phyloP scores from a whole-genome alignment of 2,888 invertebrate genomes.

The Lepeophtheirus nordmannii region DNA sequence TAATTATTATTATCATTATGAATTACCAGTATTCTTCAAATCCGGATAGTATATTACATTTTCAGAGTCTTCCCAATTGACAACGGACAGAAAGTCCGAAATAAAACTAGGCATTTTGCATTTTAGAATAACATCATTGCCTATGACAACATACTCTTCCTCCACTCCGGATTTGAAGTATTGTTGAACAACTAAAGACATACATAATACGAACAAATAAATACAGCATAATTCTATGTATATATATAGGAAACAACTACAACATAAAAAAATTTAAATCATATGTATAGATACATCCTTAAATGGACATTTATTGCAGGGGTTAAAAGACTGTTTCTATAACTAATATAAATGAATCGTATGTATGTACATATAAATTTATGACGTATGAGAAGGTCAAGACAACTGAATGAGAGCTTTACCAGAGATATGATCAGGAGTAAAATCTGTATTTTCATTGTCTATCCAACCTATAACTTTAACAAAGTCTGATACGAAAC shows the following conservation, averaged over 20 bases:
- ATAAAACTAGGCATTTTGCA: constrained; percentile 87
- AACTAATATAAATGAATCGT: no score
- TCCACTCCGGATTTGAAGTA: constrained; percentile 4
- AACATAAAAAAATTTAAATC: no score
- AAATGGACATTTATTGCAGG: no score
- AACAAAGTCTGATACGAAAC: constrained; percentile 67
- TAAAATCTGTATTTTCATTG: constrained; percentile 46
- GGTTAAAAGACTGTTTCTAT: no score
- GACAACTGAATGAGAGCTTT: no score
- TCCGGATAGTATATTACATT: constrained; percentile 17
- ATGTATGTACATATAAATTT: no score
- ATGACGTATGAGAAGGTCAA: no score
- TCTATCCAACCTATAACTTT: constrained; percentile 68
- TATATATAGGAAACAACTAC: no score
- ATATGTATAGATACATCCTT: no score
- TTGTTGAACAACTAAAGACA: not conserved
- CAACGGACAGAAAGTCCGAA: constrained; percentile 69
- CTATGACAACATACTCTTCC: constrained; percentile 51
- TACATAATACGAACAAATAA: no score
- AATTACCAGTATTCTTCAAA: constrained; percentile 4
- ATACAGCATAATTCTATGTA: no score
- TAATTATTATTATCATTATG: not conserved
- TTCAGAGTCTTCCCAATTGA: constrained; percentile 50
- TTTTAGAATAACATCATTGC: constrained; percentile 77
- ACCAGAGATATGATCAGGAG: no score